Percentiles rank a stretch among this genome's conserved stretches.
These are phyloP conservation scores for Manis javanica DNA, from an alignment of 2,797 vertebrate species.

Conservation along the genomic window DNA sequence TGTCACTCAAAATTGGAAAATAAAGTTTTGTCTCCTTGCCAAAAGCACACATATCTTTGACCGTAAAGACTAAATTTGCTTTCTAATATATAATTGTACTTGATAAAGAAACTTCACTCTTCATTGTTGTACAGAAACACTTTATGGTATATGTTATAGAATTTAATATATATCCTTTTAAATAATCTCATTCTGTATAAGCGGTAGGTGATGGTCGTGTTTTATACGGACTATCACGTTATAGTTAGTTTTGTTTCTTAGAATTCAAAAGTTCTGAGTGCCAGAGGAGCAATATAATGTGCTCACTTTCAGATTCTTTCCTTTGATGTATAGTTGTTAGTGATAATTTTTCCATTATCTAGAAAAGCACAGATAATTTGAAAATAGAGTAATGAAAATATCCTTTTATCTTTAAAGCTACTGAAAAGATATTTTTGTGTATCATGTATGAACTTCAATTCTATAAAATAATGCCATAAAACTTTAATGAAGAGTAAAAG, in stretches of 20 bases:
- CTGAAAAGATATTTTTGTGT: slow-evolving; percentile 19
- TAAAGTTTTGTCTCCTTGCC: slow-evolving; percentile 31
- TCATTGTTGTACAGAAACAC: slow-evolving; percentile 21
- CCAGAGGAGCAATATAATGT: slow-evolving; percentile 22
- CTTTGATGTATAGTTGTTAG: slow-evolving; percentile 74
- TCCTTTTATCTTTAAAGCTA: slow-evolving; percentile 35
- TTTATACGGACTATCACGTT: background rate
- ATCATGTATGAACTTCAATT: slow-evolving; percentile 20
- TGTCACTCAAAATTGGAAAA: slow-evolving; percentile 20
- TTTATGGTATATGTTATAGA: background rate
- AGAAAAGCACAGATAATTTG: slow-evolving; percentile 39
- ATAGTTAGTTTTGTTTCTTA: slow-evolving; percentile 9
- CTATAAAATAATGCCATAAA: slow-evolving; percentile 16
- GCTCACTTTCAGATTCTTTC: slow-evolving; percentile 68
- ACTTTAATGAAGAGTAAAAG: slow-evolving; percentile 23
- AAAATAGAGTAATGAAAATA: slow-evolving; percentile 2
- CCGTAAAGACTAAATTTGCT: slow-evolving; percentile 30
- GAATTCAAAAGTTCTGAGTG: slow-evolving; percentile 14
- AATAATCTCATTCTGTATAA: slow-evolving; percentile 21
- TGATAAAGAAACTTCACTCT: slow-evolving; percentile 32
- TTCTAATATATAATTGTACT: slow-evolving; percentile 17
- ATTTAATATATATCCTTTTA: slow-evolving; percentile 44
- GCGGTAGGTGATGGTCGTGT: background rate
- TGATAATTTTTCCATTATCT: slow-evolving; percentile 67
- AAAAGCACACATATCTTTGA: slow-evolving; percentile 25